These are phyloP conservation scores for Danaus melanippus DNA, from an alignment of 1,140 invertebrate genomes.

Conservation along the genomic window DNA sequence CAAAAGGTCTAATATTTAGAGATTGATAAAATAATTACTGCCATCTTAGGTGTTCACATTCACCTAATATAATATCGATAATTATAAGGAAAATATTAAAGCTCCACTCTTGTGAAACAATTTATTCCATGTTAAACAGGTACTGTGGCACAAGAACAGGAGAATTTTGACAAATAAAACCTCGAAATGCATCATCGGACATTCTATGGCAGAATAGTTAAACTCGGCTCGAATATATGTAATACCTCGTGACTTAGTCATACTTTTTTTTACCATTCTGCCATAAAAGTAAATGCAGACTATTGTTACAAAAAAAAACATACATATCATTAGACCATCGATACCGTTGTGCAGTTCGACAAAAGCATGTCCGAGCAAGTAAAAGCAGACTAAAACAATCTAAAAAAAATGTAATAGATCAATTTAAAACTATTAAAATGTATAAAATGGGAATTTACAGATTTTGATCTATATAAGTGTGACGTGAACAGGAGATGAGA, in stretches of 20 bases:
- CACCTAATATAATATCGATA: conserved; percentile 36
- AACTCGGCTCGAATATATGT: conserved; percentile 24
- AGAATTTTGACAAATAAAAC: conserved; percentile 41
- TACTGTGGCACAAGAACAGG: conserved; percentile 53
- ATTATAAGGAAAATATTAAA: conserved; percentile 37
- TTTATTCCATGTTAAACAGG: conserved; percentile 48
- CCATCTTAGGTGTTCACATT: conserved; percentile 50
- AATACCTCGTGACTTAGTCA: conserved; percentile 31
- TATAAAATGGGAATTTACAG: conserved; percentile 21
- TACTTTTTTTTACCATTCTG: conserved; percentile 35
- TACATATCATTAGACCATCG: conserved; percentile 2
- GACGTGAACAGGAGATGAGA: neutral
- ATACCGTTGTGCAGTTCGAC: conserved; percentile 9
- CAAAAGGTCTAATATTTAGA: too few relatives aligned
- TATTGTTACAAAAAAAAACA: conserved; percentile 20
- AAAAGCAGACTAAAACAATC: conserved; percentile 21
- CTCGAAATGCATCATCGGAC: conserved; percentile 38
- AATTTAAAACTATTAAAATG: conserved; percentile 12
- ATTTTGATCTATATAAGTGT: conserved; percentile 20
- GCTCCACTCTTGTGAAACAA: conserved; percentile 52
- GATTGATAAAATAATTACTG: too few relatives aligned
- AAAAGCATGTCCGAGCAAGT: conserved; percentile 17
- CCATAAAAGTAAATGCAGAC: conserved; percentile 59
- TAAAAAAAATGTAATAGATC: conserved; percentile 11
- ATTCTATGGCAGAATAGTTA: conserved; percentile 45